phyloP scores from a whole-genome alignment of 2,797 vertebrate genomes.

The Enteromius paludinosus region DNA sequence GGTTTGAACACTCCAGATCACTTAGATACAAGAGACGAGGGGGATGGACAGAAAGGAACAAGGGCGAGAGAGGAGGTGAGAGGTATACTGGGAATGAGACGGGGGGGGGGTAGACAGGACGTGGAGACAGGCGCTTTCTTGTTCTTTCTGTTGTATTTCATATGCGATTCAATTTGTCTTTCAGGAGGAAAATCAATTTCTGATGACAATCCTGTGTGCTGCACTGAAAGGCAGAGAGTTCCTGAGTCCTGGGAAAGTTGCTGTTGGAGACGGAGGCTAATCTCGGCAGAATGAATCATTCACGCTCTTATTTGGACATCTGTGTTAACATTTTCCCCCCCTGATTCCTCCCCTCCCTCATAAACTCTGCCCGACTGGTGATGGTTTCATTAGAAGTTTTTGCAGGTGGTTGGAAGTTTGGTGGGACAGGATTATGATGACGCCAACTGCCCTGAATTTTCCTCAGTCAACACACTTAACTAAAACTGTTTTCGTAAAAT shows the following conservation, averaged over 20 bases:
- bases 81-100: conserved; percentile 72
- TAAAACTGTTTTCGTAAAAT: not conserved
- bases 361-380: conserved; percentile 82
- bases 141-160: conserved; percentile 96
- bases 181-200: conserved; percentile 99
- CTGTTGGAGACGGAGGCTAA: conserved; percentile 88
- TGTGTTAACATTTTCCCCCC: conserved; percentile 82
- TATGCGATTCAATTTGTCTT: conserved; percentile 98
- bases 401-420: conserved; percentile 80
- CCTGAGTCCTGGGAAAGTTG: conserved; percentile 95
- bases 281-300: conserved; percentile 88
- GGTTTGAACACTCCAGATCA: conserved; percentile 99
- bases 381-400: conserved; percentile 87
- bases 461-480: conserved; percentile 3
- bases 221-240: conserved; percentile 90
- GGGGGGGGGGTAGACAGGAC: conserved; percentile 68
- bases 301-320: conserved; percentile 87
- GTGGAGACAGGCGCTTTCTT: conserved; percentile 93
- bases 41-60: conserved; percentile 86
- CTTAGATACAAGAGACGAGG: conserved; percentile 97
- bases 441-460: conserved; percentile 43
- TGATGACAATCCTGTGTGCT: conserved; percentile 94
- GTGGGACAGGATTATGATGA: conserved; percentile 66
- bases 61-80: conserved; percentile 59
- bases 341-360: conserved; percentile 56